phyloP scores from a whole-genome alignment of 2,113 vertebrate species.

The Oostethus manadensis region DNA sequence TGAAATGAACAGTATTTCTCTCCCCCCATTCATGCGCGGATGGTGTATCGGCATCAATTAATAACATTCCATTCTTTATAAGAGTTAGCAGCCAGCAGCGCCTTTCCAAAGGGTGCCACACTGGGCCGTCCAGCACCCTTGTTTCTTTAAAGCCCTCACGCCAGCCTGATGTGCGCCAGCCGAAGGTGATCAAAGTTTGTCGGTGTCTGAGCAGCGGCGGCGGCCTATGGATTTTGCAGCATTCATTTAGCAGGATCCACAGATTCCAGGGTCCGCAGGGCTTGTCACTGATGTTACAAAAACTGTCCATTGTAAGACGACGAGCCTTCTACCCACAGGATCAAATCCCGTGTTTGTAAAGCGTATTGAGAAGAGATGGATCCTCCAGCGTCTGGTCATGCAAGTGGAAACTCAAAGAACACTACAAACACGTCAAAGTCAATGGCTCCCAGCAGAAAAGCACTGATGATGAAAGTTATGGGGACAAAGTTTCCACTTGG shows the following conservation, averaged over 20 bases:
- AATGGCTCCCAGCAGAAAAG: slow-evolving; percentile 29
- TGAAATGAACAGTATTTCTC: slow-evolving; percentile 98
- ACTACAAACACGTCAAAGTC: slow-evolving; percentile 54
- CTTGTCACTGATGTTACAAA: slow-evolving; percentile 84
- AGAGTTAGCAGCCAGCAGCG: slow-evolving; percentile 80
- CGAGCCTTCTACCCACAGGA: slow-evolving; percentile 66
- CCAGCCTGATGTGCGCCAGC: slow-evolving; percentile 94
- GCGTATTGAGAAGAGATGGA: slow-evolving; percentile 52
- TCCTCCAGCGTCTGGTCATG: slow-evolving; percentile 57
- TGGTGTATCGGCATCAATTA: slow-evolving; percentile 85
- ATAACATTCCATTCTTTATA: slow-evolving; percentile 92
- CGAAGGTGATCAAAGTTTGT: slow-evolving; percentile 90
- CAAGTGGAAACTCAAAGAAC: slow-evolving; percentile 65
- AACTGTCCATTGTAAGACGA: slow-evolving; percentile 79
- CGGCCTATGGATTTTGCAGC: slow-evolving; percentile 77
- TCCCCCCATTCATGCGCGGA: slow-evolving; percentile 81
- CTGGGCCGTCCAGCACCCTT: slow-evolving; percentile 55
- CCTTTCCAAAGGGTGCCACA: slow-evolving; percentile 49
- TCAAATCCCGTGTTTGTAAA: slow-evolving; percentile 66
- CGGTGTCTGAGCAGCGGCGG: slow-evolving; percentile 77
- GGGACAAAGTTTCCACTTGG: slow-evolving; percentile 1
- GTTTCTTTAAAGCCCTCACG: slow-evolving; percentile 92
- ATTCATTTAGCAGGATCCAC: slow-evolving; percentile 81
- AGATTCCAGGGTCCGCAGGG: slow-evolving; percentile 70
- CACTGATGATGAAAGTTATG: slow-evolving; percentile 21